Evolutionary conservation across 92 coral and sea anemone species (phyloP).

Genomic region (Galaxea fascicularis): DNA sequence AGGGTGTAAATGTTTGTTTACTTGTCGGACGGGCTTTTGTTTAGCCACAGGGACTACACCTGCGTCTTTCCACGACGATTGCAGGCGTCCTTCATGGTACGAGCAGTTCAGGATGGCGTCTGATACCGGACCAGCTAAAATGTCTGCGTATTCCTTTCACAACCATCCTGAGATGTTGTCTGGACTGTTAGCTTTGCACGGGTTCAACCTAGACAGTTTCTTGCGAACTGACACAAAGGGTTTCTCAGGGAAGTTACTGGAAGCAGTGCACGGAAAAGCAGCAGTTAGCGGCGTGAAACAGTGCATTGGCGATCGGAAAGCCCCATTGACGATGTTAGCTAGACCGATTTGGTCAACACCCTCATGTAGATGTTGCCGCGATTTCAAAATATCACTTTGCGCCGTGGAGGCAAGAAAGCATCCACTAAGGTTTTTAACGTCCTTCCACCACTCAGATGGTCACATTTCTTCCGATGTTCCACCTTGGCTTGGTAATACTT

Average conservation of each 20-base stretch:
- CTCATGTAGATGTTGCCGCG: background rate
- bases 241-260: background rate
- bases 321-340: no score
- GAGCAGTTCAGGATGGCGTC: background rate
- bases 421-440: background rate
- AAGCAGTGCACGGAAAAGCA: background rate
- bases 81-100: no score
- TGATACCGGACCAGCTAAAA: background rate
- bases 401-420: background rate
- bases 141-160: background rate
- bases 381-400: no score
- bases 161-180: background rate
- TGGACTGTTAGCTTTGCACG: background rate
- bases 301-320: no score
- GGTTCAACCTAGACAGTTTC: background rate
- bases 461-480: background rate
- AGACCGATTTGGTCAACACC: no score
- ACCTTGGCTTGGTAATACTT: no score
- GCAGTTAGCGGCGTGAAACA: no score
- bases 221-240: background rate
- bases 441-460: background rate
- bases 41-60: slow-evolving; percentile 10
- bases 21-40: background rate
- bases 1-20: background rate
- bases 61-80: background rate